Evolutionary conservation across 2,113 vertebrate genomes (phyloP).

Genomic region (Calypte anna): DNA sequence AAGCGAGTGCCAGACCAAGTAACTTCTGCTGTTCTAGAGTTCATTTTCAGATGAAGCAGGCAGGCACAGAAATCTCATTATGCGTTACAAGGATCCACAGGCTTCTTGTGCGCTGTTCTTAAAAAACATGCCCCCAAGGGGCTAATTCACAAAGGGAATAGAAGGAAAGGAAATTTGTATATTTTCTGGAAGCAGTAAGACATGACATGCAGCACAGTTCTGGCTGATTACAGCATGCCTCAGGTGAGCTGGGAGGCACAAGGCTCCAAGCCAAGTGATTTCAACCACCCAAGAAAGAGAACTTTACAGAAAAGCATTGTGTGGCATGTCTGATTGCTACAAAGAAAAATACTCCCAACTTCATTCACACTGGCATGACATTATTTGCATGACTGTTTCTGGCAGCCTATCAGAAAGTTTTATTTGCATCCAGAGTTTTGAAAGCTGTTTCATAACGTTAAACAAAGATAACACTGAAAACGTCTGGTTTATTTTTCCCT

Average conservation of each 20-base stretch:
- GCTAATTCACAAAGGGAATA: slow-evolving; percentile 37
- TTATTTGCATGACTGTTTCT: slow-evolving; percentile 27
- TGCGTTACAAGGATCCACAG: not conserved
- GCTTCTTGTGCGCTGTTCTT: not conserved
- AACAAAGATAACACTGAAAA: not conserved
- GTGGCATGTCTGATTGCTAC: slow-evolving; percentile 34
- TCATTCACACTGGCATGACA: not conserved
- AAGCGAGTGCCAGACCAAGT: not conserved
- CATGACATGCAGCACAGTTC: not conserved
- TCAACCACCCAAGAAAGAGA: slow-evolving; percentile 43
- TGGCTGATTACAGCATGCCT: slow-evolving; percentile 56
- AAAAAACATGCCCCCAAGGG: slow-evolving; percentile 38
- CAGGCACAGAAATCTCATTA: slow-evolving; percentile 31
- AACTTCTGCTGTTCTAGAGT: not conserved
- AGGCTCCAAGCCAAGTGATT: slow-evolving; percentile 37
- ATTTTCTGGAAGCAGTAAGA: slow-evolving; percentile 42
- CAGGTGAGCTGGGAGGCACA: slow-evolving; percentile 25
- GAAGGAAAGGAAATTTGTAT: slow-evolving; percentile 5
- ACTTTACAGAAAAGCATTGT: slow-evolving; percentile 51
- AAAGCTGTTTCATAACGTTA: not conserved
- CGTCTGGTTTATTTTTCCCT: slow-evolving; percentile 18
- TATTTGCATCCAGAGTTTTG: slow-evolving; percentile 51
- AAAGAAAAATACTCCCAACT: slow-evolving; percentile 12
- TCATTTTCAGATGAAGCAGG: not conserved
- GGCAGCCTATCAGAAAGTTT: slow-evolving; percentile 11